Percentiles rank a stretch among this genome's conserved stretches.
Evolutionary conservation across 2,888 invertebrate species (phyloP).

Genomic region (Orthosia cruda): DNA sequence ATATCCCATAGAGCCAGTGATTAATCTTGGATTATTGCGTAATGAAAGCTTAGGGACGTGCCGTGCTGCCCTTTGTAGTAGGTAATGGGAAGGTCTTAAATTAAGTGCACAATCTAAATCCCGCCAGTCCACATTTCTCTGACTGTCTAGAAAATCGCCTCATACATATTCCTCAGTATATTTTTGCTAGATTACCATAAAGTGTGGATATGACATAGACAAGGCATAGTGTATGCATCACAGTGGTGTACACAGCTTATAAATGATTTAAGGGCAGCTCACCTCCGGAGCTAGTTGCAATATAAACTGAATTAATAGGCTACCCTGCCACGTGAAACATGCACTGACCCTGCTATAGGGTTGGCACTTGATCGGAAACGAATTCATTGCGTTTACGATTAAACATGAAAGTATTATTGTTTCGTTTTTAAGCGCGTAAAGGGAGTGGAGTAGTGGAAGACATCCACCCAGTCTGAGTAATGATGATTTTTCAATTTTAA

Average conservation of each 20-base stretch:
- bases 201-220: constrained; percentile 57
- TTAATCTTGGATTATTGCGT: constrained; percentile 66
- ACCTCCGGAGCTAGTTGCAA: constrained; percentile 62
- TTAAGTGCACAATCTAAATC: constrained; percentile 33
- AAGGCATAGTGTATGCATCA: constrained; percentile 57
- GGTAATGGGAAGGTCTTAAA: constrained; percentile 31
- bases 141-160: constrained; percentile 46
- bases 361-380: constrained; percentile 13
- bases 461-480: no score
- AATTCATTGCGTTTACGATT: not conserved
- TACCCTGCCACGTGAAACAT: constrained; percentile 58
- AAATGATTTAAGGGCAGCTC: constrained; percentile 64
- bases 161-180: constrained; percentile 59
- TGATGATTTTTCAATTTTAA: no score
- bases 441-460: no score
- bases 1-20: constrained; percentile 56
- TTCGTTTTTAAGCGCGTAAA: no score
- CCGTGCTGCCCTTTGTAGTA: constrained; percentile 18
- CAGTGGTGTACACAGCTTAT: constrained; percentile 55
- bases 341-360: constrained; percentile 53
- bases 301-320: constrained; percentile 71
- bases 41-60: constrained; percentile 30
- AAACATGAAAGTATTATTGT: no score
- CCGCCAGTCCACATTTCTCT: constrained; percentile 41
- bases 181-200: constrained; percentile 57